Base-by-base conservation (phyloP, 2,888 invertebrate genomes). In the Alloplasta piceator region DNA sequence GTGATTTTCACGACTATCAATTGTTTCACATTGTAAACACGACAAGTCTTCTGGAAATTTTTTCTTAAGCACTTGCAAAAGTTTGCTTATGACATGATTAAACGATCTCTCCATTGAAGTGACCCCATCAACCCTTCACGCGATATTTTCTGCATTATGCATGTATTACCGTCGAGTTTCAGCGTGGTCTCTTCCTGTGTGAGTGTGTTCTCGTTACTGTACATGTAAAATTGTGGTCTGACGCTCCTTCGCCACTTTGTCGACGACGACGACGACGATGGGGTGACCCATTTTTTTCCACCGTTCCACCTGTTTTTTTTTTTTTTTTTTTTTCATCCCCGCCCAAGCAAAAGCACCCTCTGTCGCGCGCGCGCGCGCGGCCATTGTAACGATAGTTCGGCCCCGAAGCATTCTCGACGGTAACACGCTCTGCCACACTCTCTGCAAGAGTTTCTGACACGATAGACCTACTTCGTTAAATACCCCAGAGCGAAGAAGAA, bases 221-320 rank as follows among this genome's bases (percentile, higher is more conserved):
- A 39, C 48, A 50, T 70, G 26, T 26, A 26, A 26, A 26, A 26
- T 3, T 26, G 56, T 60, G 16, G 26, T 71, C 63, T 39, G 58
- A 50, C 43, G 41, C 61, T 72, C 38, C 60, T 72, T 10, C 48
- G 16, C 52, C 55, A 71, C 77, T 12, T 38, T 46, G 43, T 41
- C 66, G 48, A 43, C 55, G 67, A 67, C 73, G 67, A 67, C 72
- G 70, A 63, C 39, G 55, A 52, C 39, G 61, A 72, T 36, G 72
- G 68, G 83, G 71, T 87, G 87, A 87, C 87, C 87, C 85, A 87
- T 87, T 87, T 87, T 87, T 87, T 86, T 60, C 38, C 50, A 87
- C 73, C 85, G 75, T 86, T 88, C 87, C 87, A 87, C 87, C 87
- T 87, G 88, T 86, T 86, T 86, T 84, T 86, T 87, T 85, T 86